Evolutionary conservation across 2,113 vertebrate genomes (phyloP).

Genomic region (Psephotus haematonotus): DNA sequence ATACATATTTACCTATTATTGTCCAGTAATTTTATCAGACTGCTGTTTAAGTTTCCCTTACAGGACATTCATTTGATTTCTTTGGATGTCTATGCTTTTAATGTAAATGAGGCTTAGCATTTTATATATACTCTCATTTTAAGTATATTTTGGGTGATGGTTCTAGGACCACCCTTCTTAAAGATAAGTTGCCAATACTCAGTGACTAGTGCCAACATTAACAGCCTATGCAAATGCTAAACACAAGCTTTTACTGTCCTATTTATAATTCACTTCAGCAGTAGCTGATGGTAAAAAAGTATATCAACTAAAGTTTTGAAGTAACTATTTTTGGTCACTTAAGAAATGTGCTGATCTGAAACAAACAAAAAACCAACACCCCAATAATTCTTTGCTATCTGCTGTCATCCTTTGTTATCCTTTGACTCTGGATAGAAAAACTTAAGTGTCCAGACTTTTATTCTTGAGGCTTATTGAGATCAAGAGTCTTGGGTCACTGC

Average conservation of each 20-base stretch:
- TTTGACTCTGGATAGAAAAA: background rate
- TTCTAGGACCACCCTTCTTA: background rate
- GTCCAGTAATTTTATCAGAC: background rate
- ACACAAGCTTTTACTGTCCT: background rate
- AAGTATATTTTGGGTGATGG: background rate
- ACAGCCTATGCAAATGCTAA: background rate
- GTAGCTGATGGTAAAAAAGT: background rate
- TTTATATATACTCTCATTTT: background rate
- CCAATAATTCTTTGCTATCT: background rate
- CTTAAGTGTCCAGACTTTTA: background rate
- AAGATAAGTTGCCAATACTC: background rate
- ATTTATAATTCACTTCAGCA: background rate
- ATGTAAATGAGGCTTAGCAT: background rate
- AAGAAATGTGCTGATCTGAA: background rate
- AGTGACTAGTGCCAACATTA: background rate
- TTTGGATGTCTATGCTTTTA: background rate
- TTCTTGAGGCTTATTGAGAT: background rate
- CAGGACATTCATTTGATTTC: background rate
- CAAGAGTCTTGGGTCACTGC: background rate
- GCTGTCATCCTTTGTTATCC: background rate
- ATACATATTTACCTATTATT: background rate
- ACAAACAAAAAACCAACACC: background rate
- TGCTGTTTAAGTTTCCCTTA: background rate
- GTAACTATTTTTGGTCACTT: background rate
- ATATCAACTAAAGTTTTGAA: background rate